phyloP scores from a whole-genome alignment of 2,797 vertebrate genomes.

The Notamacropus eugenii region DNA sequence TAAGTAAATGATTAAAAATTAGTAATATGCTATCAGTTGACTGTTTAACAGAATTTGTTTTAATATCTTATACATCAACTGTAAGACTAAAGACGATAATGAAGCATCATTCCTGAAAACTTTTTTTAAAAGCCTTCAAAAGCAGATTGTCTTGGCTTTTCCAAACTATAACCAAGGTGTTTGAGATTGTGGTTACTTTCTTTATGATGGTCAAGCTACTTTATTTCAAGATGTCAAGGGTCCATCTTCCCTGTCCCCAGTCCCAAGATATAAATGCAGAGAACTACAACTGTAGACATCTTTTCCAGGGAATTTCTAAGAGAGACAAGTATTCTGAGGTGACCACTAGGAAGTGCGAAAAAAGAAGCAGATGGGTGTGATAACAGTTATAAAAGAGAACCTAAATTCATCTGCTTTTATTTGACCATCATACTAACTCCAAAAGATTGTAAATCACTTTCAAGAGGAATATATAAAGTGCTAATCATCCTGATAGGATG shows the following conservation, averaged over 20 bases:
- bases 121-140: constrained; percentile 1
- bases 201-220: background rate
- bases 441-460: constrained; percentile 9
- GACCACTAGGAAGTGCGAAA: background rate
- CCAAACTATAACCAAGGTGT: too few relatives aligned
- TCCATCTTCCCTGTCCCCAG: background rate
- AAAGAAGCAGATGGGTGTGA: background rate
- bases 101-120: background rate
- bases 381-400: background rate
- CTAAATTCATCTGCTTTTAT: background rate
- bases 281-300: background rate
- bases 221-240: background rate
- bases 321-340: background rate
- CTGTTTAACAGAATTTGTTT: background rate
- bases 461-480: background rate
- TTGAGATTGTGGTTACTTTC: background rate
- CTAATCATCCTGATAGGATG: background rate
- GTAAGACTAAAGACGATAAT: background rate
- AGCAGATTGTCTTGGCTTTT: background rate
- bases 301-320: background rate
- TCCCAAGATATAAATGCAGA: background rate
- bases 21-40: background rate
- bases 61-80: background rate
- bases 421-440: background rate
- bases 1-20: background rate